A percentile compares a stretch with the other conserved stretches of the same genome.
These are phyloP conservation scores for Lepas anatifera DNA, from an alignment of 2,888 invertebrate species.

Conservation along the genomic window DNA sequence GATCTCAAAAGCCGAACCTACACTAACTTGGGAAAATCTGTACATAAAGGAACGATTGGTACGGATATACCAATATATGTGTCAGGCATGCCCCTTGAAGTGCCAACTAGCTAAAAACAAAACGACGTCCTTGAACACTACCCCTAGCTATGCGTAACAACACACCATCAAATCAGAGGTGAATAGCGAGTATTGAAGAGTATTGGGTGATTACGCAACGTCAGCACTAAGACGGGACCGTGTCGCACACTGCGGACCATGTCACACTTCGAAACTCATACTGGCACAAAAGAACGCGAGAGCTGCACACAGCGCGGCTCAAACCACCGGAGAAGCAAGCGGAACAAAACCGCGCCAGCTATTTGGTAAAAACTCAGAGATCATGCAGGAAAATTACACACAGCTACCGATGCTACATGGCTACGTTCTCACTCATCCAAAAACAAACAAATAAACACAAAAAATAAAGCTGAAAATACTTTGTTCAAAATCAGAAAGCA, in stretches of 20 bases:
- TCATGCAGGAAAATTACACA: slow-evolving; percentile 2
- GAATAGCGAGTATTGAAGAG: no score
- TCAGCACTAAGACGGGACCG: neutral
- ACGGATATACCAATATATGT: no score
- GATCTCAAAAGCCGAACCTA: no score
- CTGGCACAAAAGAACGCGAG: neutral
- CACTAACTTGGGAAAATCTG: no score
- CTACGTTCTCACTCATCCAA: no score
- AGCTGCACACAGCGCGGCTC: no score
- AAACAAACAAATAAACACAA: neutral
- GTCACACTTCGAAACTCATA: neutral
- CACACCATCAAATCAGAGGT: no score
- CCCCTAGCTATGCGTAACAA: no score
- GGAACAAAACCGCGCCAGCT: neutral
- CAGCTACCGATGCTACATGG: neutral
- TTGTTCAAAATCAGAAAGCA: neutral
- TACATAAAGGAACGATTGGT: no score
- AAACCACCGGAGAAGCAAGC: neutral
- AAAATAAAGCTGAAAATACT: neutral
- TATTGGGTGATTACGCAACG: neutral
- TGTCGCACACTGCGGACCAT: neutral
- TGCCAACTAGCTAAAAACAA: no score
- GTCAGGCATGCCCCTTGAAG: no score
- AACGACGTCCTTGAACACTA: no score
- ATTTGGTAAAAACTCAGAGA: slow-evolving; percentile 9